phyloP scores from a whole-genome alignment of 2,888 invertebrate genomes.

The Himalopsyche kuldschensis region DNA sequence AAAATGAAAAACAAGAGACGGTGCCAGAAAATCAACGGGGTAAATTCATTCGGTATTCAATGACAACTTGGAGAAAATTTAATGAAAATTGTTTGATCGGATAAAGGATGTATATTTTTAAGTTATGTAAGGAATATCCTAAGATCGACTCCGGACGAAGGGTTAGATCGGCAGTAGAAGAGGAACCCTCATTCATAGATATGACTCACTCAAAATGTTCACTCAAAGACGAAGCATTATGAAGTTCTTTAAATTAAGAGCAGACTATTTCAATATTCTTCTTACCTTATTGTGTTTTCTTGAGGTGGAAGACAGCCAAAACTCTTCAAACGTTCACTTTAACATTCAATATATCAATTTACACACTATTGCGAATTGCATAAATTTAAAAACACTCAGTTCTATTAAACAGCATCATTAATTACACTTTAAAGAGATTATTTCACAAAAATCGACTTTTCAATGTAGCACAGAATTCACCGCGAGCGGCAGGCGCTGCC shows the following conservation, averaged over 20 bases:
- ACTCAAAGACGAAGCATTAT: not conserved
- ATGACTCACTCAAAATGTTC: not conserved
- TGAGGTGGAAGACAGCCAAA: slow-evolving; percentile 25
- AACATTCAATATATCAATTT: slow-evolving; percentile 23
- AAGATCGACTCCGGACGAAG: not conserved
- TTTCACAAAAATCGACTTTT: slow-evolving; percentile 19
- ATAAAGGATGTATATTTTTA: slow-evolving; percentile 3
- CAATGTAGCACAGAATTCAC: slow-evolving; percentile 8
- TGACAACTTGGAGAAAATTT: not conserved
- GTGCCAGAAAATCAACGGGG: slow-evolving; percentile 8
- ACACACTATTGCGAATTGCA: slow-evolving; percentile 7
- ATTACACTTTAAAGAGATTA: slow-evolving; percentile 12
- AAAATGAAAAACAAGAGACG: not conserved
- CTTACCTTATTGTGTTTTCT: slow-evolving; percentile 8
- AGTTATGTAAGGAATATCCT: slow-evolving; percentile 26
- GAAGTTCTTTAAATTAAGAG: not conserved
- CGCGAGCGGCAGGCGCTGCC: slow-evolving; percentile 23
- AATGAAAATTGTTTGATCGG: not conserved
- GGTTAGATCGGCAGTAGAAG: no score
- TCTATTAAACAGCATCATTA: slow-evolving; percentile 12
- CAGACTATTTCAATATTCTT: not conserved
- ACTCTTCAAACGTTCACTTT: slow-evolving; percentile 17
- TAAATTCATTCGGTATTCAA: not conserved
- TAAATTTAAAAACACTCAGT: slow-evolving; percentile 14
- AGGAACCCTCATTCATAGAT: no score